phyloP scores from a whole-genome alignment of 2,888 invertebrate species.

The Drosophila mercatorum region DNA sequence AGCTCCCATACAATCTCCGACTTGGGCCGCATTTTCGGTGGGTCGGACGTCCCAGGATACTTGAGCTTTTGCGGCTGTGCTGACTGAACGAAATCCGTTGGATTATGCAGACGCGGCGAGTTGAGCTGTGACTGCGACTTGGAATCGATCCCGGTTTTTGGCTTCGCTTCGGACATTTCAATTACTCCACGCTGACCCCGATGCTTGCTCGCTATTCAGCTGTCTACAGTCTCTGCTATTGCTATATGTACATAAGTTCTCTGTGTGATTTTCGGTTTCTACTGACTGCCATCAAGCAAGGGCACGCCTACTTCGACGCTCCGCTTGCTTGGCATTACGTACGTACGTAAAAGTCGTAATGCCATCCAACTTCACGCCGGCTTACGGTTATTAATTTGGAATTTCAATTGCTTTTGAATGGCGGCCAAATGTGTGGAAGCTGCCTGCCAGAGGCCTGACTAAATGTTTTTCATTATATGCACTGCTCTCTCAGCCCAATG shows the following conservation, averaged over 20 bases:
- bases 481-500: neutral
- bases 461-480: constrained; percentile 5
- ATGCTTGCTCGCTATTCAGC: constrained; percentile 1
- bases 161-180: constrained; percentile 16
- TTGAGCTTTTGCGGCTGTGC: constrained; percentile 23
- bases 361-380: neutral
- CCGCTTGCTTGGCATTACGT: neutral
- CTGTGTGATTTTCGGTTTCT: neutral
- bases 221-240: neutral
- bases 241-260: neutral
- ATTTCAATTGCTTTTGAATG: constrained; percentile 58
- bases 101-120: constrained; percentile 7
- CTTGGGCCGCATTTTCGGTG: constrained; percentile 33
- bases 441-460: neutral
- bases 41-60: neutral
- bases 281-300: neutral
- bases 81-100: constrained; percentile 17
- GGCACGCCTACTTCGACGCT: constrained; percentile 30
- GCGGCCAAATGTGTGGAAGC: constrained; percentile 48
- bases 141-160: neutral
- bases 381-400: constrained; percentile 31
- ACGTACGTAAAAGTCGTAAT: neutral
- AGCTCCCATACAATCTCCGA: constrained; percentile 59
- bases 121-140: constrained; percentile 22
- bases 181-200: constrained; percentile 4